Base-by-base conservation (phyloP, 2,888 invertebrate species). In the Cantharis nigra region DNA sequence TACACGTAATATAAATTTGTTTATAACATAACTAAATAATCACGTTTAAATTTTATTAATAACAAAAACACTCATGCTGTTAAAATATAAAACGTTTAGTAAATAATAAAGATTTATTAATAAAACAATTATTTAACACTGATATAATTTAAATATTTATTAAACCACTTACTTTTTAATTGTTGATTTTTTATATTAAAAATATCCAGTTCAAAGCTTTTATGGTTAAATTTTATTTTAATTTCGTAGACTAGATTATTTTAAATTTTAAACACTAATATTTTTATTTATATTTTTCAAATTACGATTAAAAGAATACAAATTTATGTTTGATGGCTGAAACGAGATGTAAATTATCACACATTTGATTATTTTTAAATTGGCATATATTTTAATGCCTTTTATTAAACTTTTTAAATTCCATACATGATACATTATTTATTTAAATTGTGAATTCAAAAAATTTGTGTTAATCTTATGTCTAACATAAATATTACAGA, bases 111-210 rank as follows among this genome's bases (percentile, higher is more conserved):
- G 49, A 49, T 49, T 49, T 49, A 49, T 49, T 49, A 49, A 49
- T 23, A 67, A 67, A 16, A 67, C n/a, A 23, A 67, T 67, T 67
- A 67, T 67, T 67, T 67, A 67, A 67, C 65, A 67, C 65, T 67
- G 65, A 67, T 67, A 20, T 23, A 67, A 67, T 67, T 67, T 67
- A 67, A 23, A 26, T 67, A 23, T 67, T 49, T 49, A n/a, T 49
- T 49, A 49, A 49, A 67, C 26, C 65, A 67, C 65, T 67, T 67
- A 67, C 65, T 67, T 67, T 67, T 67, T 23, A 67, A 23, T 64
- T 18, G 65, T 0, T 14, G 18, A 23, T 26, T 67, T 67, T 23
- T 67, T 67, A 67, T 20, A n/a, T 67, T 67, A n/a, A 49, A n/a
- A 49, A 49, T 49, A n/a, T 49, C 49, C 49, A 49, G 49, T 49